Conservation (phyloP, 2,888 invertebrate species). For the Prosopocoilus inquinatus region DNA sequence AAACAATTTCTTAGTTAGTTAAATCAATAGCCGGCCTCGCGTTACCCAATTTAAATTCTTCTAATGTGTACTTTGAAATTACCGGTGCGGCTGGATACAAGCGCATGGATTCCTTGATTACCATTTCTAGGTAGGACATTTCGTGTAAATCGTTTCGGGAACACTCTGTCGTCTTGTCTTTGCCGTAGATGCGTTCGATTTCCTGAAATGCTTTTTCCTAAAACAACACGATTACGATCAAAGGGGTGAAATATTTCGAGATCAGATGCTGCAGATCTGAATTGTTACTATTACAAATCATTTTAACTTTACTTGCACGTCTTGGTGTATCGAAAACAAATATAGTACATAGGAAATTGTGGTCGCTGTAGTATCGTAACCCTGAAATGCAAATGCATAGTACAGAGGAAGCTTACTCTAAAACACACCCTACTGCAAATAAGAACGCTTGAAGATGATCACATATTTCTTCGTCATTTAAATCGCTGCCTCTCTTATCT, state of each 20-base stretch:
- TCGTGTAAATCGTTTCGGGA: constrained; percentile 48
- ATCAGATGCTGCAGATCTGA: too few species aligned
- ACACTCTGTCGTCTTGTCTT: constrained; percentile 24
- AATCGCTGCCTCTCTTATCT: too few species aligned
- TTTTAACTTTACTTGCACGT: constrained; percentile 46
- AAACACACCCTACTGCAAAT: constrained; percentile 59
- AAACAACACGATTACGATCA: too few species aligned
- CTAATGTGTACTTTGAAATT: constrained; percentile 48
- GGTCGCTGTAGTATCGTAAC: constrained; percentile 52
- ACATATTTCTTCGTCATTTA: constrained; percentile 56
- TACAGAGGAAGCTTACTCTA: background rate
- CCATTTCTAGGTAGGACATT: constrained; percentile 57
- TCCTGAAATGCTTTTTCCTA: constrained; percentile 47
- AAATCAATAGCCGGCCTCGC: too few species aligned
- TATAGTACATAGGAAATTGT: constrained; percentile 51
- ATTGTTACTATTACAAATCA: too few species aligned
- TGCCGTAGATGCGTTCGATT: constrained; percentile 40
- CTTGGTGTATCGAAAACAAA: constrained; percentile 47
- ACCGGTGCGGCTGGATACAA: constrained; percentile 56
- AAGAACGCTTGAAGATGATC: constrained; percentile 74
- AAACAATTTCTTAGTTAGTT: too few species aligned
- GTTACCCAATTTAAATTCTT: constrained; percentile 45
- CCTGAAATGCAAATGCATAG: constrained; percentile 38
- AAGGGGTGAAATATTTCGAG: background rate
- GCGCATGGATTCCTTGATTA: constrained; percentile 55